Conservation (phyloP, 2,888 invertebrate species). For the Rhimphoctona megacephalus region DNA sequence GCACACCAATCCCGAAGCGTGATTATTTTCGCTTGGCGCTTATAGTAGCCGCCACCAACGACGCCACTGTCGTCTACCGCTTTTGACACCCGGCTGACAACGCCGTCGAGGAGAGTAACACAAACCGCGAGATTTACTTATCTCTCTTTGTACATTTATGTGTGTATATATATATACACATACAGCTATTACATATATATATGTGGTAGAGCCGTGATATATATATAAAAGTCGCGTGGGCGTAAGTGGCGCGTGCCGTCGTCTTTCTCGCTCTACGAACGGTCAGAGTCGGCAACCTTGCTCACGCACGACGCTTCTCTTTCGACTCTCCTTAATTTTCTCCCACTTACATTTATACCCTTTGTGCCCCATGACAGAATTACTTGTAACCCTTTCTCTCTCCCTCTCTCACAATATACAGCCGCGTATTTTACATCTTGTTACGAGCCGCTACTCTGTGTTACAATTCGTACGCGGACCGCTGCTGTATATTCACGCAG, state of each 20-base stretch:
- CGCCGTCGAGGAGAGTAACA: conserved; percentile 54
- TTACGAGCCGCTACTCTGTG: neutral
- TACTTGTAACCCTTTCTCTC: neutral
- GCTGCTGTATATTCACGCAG: conserved; percentile 8
- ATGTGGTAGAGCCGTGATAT: neutral
- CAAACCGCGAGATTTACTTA: conserved; percentile 23
- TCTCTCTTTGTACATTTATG: neutral
- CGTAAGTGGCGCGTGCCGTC: conserved; percentile 73
- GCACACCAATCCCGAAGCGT: conserved; percentile 60
- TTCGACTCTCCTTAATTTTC: conserved; percentile 17
- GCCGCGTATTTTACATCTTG: conserved; percentile 27
- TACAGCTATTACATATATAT: neutral
- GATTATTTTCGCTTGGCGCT: conserved; percentile 68
- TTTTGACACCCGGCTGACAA: conserved; percentile 71
- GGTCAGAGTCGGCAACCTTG: conserved; percentile 74
- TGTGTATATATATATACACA: neutral
- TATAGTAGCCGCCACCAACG: conserved; percentile 55
- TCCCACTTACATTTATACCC: conserved; percentile 18
- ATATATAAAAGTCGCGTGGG: conserved; percentile 67
- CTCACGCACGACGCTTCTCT: conserved; percentile 69
- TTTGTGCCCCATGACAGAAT: conserved; percentile 34
- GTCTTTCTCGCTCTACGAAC: conserved; percentile 66
- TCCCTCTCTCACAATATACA: neutral
- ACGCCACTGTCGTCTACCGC: conserved; percentile 43
- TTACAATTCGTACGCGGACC: neutral